These are phyloP conservation scores for Neocrepidodera transversa DNA, from an alignment of 2,888 invertebrate genomes.

Conservation along the genomic window DNA sequence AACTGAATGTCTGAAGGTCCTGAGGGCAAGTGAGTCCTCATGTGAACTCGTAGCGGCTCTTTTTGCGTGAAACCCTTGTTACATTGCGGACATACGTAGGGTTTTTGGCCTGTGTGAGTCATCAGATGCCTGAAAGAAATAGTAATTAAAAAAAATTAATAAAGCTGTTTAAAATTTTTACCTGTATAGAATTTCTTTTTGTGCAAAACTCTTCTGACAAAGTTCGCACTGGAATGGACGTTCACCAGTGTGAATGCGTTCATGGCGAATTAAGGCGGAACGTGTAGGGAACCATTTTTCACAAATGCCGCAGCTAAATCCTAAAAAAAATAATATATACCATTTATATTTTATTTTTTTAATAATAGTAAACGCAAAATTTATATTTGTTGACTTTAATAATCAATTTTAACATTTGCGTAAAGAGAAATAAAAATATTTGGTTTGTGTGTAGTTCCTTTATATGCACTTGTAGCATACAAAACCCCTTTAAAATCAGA, in stretches of 20 bases:
- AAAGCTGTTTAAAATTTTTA: background rate
- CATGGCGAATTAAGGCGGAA: slow-evolving; percentile 73
- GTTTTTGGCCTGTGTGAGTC: slow-evolving; percentile 68
- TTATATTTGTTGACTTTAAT: too few species aligned
- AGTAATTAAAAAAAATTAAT: background rate
- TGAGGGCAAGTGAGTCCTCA: slow-evolving; percentile 66
- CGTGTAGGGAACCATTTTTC: slow-evolving; percentile 73
- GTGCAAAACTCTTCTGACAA: slow-evolving; percentile 73
- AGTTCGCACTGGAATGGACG: slow-evolving; percentile 64
- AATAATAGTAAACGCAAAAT: too few species aligned
- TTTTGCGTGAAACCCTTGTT: slow-evolving; percentile 75
- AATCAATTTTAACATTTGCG: too few species aligned
- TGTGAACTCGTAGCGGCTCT: slow-evolving; percentile 70
- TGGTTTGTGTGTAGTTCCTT: too few species aligned
- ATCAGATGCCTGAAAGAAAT: slow-evolving; percentile 63
- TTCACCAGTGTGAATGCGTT: slow-evolving; percentile 72
- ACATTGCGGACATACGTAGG: slow-evolving; percentile 71
- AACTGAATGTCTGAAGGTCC: slow-evolving; percentile 63
- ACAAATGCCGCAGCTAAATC: slow-evolving; percentile 68
- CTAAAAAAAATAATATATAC: slow-evolving; percentile 33
- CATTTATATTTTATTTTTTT: too few species aligned
- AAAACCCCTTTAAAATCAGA: too few species aligned
- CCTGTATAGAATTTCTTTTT: slow-evolving; percentile 70
- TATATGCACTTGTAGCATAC: too few species aligned
- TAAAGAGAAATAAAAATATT: too few species aligned